Conservation (phyloP, 2,797 vertebrate species). For the Agapornis canus region DNA sequence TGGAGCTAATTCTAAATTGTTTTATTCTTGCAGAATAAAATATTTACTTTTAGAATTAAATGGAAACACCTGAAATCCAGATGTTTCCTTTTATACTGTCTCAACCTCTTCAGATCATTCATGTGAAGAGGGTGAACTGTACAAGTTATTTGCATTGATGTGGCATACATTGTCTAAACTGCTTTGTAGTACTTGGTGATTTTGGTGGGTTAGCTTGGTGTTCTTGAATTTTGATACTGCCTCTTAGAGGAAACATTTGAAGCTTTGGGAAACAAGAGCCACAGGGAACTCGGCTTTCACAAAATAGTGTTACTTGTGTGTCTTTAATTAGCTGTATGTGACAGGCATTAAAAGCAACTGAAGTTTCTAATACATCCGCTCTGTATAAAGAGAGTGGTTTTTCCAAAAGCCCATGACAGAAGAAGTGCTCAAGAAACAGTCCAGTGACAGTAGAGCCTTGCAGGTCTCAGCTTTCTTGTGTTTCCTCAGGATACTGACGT, state of each 20-base stretch:
- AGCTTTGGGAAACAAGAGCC: neutral
- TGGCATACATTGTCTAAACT: neutral
- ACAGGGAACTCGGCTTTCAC: neutral
- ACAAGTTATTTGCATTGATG: neutral
- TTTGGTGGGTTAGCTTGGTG: neutral
- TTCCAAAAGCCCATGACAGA: neutral
- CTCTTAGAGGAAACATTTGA: neutral
- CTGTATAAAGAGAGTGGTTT: rapidly evolving
- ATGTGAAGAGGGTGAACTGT: neutral
- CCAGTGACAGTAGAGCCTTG: neutral
- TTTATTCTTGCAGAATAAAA: neutral
- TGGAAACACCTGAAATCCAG: neutral
- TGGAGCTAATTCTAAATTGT: neutral
- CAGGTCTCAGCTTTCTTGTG: neutral
- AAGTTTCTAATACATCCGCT: neutral
- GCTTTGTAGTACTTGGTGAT: neutral
- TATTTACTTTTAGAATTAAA: neutral
- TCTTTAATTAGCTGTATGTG: neutral
- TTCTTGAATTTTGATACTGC: neutral
- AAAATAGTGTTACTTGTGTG: neutral
- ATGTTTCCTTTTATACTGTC: neutral
- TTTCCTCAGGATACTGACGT: neutral
- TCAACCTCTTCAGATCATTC: neutral
- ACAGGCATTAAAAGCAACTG: neutral
- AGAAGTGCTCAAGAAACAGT: neutral